Base-by-base conservation (phyloP, 1,140 invertebrate species). In the Drosophila tani region DNA sequence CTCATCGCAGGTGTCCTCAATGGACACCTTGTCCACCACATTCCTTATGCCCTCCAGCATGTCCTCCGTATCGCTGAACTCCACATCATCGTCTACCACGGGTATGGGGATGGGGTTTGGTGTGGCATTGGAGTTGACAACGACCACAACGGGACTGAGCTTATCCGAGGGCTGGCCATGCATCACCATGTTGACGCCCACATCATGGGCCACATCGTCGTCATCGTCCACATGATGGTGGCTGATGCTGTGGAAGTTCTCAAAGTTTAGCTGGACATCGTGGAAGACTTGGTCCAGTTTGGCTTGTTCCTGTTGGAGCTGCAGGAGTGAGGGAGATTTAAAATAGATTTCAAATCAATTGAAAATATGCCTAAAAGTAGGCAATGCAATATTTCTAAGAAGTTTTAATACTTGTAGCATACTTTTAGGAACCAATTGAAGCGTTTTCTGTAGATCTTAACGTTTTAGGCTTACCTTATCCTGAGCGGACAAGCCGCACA, bases 41-140 rank as follows among this genome's bases (percentile, higher is more conserved):
- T 95, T 95, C 64, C 96, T 94, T 68, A 96, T 96, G 69, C 96
- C 96, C 87, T 96, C 96, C 94, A 97, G 96, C 87, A 97, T 94
- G 92, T 97, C 96, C 92, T 97, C 96, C 0, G 96, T 95, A 79
- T 97, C 96, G 65, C 96, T 97, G 86, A 97, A 97, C 90, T 97
- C 96, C 47, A 91, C 82, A 40, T 92, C 91, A 32, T 92, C 91
- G 47, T 91, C 91, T 3, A 83, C 80, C 7, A 79, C 88, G 24
- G 85, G 40, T 8, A 79, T 62, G 9, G 46, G 41, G 6, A 79
- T 62, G 9, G 46, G 41, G 51, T 56, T 79, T 12, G 59, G 21
- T 0, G 79, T 55, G 8, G 50, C 21, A 40, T 49, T 70, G 6
- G 55, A 9, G 47, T 50, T 68, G 38, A 50, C 29, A 12, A 63